A percentile compares a stretch with the other conserved stretches of the same genome.
Evolutionary conservation across 1,140 invertebrate genomes (phyloP).

Genomic region (Magallana gigas): DNA sequence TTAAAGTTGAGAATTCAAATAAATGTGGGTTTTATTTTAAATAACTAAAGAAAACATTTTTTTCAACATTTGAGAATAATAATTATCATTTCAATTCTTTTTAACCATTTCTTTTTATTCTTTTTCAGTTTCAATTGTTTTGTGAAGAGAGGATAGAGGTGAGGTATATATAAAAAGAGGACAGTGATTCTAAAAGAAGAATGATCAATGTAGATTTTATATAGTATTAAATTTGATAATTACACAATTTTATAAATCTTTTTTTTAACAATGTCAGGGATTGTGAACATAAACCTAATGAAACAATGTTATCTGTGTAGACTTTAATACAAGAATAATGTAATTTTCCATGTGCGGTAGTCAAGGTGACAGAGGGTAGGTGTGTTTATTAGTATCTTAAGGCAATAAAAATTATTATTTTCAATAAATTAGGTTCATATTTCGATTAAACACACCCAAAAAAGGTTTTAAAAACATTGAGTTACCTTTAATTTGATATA

Average conservation of each 20-base stretch:
- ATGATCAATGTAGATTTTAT: conserved; percentile 4
- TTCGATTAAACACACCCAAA: not conserved
- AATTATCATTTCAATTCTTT: too few species aligned
- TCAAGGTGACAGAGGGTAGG: not conserved
- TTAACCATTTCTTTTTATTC: too few species aligned
- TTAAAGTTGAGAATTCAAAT: too few species aligned
- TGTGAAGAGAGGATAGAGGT: too few species aligned
- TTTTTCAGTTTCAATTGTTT: too few species aligned
- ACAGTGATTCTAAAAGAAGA: not conserved
- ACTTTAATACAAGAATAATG: not conserved
- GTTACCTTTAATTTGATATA: too few species aligned
- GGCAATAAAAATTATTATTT: not conserved
- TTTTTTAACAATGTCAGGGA: not conserved
- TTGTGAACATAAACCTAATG: not conserved
- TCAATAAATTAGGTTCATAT: not conserved
- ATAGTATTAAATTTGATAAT: not conserved
- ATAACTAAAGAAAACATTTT: too few species aligned
- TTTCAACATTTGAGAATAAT: too few species aligned
- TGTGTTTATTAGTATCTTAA: not conserved
- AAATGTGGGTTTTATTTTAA: too few species aligned
- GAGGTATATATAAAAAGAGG: not conserved
- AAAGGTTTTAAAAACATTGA: not conserved
- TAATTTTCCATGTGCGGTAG: not conserved
- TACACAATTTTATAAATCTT: not conserved
- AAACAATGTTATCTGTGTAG: not conserved